A percentile compares a stretch with the other conserved stretches of the same genome.
Conservation (phyloP, 2,888 invertebrate species). For the Drosophila mercatorum region DNA sequence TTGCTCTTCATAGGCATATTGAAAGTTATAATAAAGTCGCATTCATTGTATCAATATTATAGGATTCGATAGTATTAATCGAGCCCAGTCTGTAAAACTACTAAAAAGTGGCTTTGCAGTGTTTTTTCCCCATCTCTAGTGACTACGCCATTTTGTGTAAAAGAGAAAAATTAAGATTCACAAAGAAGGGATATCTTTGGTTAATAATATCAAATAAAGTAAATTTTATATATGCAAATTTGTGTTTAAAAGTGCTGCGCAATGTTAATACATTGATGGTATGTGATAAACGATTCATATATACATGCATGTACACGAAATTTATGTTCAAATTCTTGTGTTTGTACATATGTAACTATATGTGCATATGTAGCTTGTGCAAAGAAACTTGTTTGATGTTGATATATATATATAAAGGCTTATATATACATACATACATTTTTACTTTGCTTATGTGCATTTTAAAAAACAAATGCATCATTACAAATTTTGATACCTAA, state of each 20-base stretch:
- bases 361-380: constrained; percentile 23
- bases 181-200: constrained; percentile 19
- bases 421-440: constrained; percentile 17
- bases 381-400: constrained; percentile 53
- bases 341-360: constrained; percentile 16
- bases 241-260: constrained; percentile 1
- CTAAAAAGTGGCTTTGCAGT: constrained; percentile 5
- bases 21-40: neutral
- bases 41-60: constrained; percentile 13
- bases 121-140: constrained; percentile 34
- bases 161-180: constrained; percentile 60
- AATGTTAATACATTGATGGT: constrained; percentile 15
- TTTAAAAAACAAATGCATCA: constrained; percentile 12
- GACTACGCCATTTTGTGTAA: constrained; percentile 65
- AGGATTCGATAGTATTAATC: neutral
- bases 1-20: no score
- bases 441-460: constrained; percentile 10
- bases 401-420: constrained; percentile 10
- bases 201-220: constrained; percentile 6
- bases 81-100: neutral
- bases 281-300: neutral
- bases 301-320: constrained; percentile 4
- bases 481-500: no score
- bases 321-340: constrained; percentile 21
- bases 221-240: neutral